Conservation (phyloP, 2,113 vertebrate species). For the Thermophis baileyi region DNA sequence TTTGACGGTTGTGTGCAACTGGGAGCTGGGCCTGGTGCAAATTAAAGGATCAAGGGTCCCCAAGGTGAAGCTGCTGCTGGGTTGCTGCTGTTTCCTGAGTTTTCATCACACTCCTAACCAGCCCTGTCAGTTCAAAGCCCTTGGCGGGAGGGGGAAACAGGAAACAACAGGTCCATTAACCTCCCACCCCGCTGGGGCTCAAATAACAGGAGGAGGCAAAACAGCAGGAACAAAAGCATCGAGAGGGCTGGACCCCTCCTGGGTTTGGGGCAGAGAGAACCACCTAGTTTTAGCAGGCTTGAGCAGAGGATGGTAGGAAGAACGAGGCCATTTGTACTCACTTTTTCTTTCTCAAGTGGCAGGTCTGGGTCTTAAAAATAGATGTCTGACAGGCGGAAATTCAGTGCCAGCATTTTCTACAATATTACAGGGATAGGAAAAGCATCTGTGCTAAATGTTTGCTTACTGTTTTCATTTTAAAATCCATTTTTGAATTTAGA, state of each 20-base stretch:
- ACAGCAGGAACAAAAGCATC: slow-evolving; percentile 13
- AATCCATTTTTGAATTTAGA: neutral
- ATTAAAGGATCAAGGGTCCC: slow-evolving; percentile 2
- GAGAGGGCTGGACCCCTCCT: neutral
- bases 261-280: neutral
- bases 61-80: slow-evolving; percentile 11
- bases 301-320: neutral
- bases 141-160: slow-evolving; percentile 4
- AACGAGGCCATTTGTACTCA: neutral
- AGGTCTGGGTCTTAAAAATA: neutral
- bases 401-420: neutral
- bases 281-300: neutral
- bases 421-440: neutral
- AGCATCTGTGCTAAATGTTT: neutral
- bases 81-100: neutral
- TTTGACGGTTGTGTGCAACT: neutral
- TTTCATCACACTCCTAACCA: neutral
- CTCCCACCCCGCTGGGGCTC: slow-evolving; percentile 4
- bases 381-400: neutral
- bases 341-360: neutral
- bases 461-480: neutral
- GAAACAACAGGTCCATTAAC: slow-evolving; percentile 31
- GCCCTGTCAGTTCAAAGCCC: slow-evolving; percentile 21
- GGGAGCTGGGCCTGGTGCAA: neutral
- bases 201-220: slow-evolving; percentile 29